Conservation (phyloP, 1,140 invertebrate genomes). For the Pteromalus puparum region DNA sequence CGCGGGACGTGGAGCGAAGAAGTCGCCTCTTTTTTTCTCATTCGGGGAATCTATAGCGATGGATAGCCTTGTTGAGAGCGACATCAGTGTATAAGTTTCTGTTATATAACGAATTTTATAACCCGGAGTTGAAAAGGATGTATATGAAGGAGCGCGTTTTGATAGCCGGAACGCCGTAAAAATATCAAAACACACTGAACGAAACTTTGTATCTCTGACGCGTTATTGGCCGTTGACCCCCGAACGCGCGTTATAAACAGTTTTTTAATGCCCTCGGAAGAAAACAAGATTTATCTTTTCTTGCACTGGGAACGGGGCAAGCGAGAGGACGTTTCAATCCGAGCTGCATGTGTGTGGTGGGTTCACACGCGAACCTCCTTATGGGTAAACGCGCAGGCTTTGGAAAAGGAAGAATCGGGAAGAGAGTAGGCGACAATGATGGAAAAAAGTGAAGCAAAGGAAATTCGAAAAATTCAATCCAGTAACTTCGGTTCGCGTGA, state of each 20-base stretch:
- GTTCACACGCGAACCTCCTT: constrained; percentile 31
- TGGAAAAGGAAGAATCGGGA: not conserved
- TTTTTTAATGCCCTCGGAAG: constrained; percentile 15
- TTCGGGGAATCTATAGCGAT: not conserved
- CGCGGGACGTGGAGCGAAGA: not conserved
- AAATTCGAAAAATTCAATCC: constrained; percentile 59
- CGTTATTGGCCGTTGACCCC: constrained; percentile 18
- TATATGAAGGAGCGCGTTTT: not conserved
- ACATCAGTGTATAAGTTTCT: not conserved
- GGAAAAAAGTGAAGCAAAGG: constrained; percentile 8
- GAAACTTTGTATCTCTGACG: constrained; percentile 31
- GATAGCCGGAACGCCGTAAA: constrained; percentile 9
- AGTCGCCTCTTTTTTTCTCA: not conserved
- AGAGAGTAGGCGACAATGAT: not conserved
- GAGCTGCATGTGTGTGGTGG: not conserved
- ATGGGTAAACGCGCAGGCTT: no score
- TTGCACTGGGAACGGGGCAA: constrained; percentile 8
- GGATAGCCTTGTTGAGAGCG: not conserved
- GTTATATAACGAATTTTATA: not conserved
- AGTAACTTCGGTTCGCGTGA: constrained; percentile 60
- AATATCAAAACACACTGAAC: constrained; percentile 40
- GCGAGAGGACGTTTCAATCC: not conserved
- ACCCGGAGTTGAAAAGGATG: no score
- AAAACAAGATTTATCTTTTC: constrained; percentile 48
- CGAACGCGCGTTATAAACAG: constrained; percentile 19